Base-by-base conservation (phyloP, 2,113 vertebrate genomes). In the Sardina pilchardus region DNA sequence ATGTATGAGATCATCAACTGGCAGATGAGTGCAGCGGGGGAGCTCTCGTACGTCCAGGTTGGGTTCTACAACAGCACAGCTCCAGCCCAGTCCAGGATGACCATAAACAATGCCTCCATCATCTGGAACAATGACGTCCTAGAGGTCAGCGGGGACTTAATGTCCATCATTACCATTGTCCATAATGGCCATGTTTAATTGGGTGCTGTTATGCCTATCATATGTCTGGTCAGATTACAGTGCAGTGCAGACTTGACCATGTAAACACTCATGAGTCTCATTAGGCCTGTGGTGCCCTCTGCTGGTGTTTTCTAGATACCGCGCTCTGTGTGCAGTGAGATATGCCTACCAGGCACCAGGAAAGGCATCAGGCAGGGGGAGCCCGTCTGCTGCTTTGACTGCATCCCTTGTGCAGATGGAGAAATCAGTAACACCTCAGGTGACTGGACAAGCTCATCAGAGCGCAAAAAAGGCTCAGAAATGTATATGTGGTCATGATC, bases 1-100 rank as follows among this genome's bases (percentile, higher is more conserved):
- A 89, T 91, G 85, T 97, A 96, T 86, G 97, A 97, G 82, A 93
- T 97, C 88, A 91, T 96, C 26, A 97, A 97, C 81, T 97, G 96
- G 96, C 96, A 96, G 88, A 71, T 92, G 78, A 91, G 85, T 21
- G 71, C 89, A 8, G 83, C 94, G 1, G 95, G 95, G 5, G 89
- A 90, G 5, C 85, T 97, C 5, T 59, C 87, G 3, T 97, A 96
- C 83, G 82, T 92, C 53, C 92, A 89, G 9, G 90, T 96, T 44
- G 97, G 97, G 82, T 85, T 84, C 36, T 97, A 94, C 89, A 95
- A 92, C 34, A 90, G 89, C 82, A 92, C 91, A 3, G 30, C 84
- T 0, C n/a, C 83, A 1, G 34, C 47, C 1, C 86, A 36, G 39
- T 90, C 94, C 87, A 91, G 89, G 47, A 85, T 95, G 90, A 90